These are phyloP conservation scores for Ceratosolen fusciceps DNA, from an alignment of 1,140 invertebrate genomes.

Conservation along the genomic window DNA sequence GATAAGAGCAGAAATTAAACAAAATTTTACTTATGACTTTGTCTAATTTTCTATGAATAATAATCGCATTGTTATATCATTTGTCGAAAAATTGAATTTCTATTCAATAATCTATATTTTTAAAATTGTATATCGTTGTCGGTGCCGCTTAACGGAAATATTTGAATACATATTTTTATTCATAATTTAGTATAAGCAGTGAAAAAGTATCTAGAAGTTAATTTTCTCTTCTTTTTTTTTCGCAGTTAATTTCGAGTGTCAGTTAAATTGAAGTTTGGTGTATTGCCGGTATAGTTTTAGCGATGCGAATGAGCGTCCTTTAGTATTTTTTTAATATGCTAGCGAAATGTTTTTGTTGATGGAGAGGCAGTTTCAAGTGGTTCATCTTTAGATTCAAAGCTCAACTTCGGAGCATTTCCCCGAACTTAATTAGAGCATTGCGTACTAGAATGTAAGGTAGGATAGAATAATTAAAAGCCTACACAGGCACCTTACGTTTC, in stretches of 20 bases:
- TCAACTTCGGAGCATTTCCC: slow-evolving; percentile 34
- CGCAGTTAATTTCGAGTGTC: not conserved
- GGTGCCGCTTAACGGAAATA: too few relatives aligned
- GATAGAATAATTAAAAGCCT: slow-evolving; percentile 44
- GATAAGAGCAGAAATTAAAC: too few relatives aligned
- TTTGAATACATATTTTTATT: too few relatives aligned
- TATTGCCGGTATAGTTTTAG: not conserved
- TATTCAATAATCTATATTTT: too few relatives aligned
- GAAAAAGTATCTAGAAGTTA: too few relatives aligned
- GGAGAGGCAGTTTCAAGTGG: not conserved
- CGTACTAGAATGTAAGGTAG: slow-evolving; percentile 7
- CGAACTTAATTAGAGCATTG: slow-evolving; percentile 46
- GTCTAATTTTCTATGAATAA: too few relatives aligned
- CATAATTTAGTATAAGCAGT: too few relatives aligned
- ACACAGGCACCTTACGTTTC: slow-evolving; percentile 18
- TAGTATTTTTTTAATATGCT: not conserved
- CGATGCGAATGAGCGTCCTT: not conserved
- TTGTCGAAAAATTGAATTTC: too few relatives aligned
- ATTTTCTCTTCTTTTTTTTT: too few relatives aligned
- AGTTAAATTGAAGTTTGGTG: not conserved
- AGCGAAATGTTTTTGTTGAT: not conserved
- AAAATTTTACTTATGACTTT: too few relatives aligned
- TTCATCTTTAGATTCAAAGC: slow-evolving; percentile 45
- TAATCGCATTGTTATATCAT: too few relatives aligned
- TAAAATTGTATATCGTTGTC: too few relatives aligned